Percentiles rank a stretch among this genome's conserved stretches.
phyloP scores from a whole-genome alignment of 2,797 vertebrate genomes.

The Orientallactaga sibirica region DNA sequence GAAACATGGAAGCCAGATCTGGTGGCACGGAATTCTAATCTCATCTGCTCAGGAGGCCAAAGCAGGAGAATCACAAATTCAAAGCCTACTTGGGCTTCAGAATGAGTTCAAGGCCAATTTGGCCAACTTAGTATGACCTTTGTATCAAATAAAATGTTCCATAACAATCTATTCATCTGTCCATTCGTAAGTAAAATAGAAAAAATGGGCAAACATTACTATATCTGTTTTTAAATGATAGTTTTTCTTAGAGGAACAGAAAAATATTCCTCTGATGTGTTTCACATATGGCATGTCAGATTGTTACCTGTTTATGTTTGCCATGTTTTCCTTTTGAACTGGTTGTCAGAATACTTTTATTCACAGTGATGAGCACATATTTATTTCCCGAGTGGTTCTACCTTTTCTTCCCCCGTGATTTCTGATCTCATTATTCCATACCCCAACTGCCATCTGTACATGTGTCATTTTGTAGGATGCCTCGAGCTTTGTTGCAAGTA shows the following conservation, averaged over 20 bases:
- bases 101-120: not conserved
- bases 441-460: not conserved
- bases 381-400: not conserved
- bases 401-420: not conserved
- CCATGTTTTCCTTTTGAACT: not conserved
- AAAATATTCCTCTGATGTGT: slow-evolving; percentile 10
- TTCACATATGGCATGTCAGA: not conserved
- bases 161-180: no score
- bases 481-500: not conserved
- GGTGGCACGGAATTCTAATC: not conserved
- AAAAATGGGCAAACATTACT: not conserved
- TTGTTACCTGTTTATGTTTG: not conserved
- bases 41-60: not conserved
- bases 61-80: not conserved
- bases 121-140: not conserved
- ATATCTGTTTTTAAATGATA: slow-evolving; percentile 33
- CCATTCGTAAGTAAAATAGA: not conserved
- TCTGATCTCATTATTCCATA: not conserved
- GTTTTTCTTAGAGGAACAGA: slow-evolving; percentile 1
- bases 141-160: not conserved
- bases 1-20: not conserved
- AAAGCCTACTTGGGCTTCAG: not conserved
- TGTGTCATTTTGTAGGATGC: not conserved
- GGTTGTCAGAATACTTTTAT: not conserved
- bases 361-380: not conserved